Evolutionary conservation across 2,888 invertebrate genomes (phyloP).

Genomic region (Ophion ellenae): DNA sequence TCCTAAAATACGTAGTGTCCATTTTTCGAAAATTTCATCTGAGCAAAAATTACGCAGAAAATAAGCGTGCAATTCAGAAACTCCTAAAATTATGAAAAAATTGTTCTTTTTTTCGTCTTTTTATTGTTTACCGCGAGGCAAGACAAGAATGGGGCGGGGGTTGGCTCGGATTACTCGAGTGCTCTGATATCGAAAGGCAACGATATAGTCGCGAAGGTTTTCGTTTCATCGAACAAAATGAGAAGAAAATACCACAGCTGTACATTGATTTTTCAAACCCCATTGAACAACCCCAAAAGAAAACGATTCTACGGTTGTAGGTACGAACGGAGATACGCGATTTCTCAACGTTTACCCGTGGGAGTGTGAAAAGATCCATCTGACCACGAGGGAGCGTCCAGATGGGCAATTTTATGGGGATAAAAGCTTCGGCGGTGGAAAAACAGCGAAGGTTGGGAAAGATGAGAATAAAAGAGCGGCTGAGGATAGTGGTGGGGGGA

Average conservation of each 20-base stretch:
- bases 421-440: neutral
- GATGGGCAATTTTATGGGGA: neutral
- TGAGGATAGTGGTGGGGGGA: neutral
- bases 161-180: too few species aligned
- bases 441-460: neutral
- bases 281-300: neutral
- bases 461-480: neutral
- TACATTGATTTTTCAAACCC: neutral
- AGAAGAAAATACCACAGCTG: neutral
- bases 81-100: too few species aligned
- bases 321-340: neutral
- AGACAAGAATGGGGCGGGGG: too few species aligned
- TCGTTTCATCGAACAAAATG: neutral
- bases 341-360: neutral
- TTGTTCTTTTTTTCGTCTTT: too few species aligned
- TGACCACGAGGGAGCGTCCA: neutral
- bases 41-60: too few species aligned
- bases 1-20: too few species aligned
- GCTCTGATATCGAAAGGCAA: neutral
- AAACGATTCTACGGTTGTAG: neutral
- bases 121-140: too few species aligned
- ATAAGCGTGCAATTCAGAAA: too few species aligned
- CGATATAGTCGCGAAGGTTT: neutral
- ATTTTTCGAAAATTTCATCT: too few species aligned
- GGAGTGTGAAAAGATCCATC: neutral